Percentiles rank a stretch among this genome's conserved stretches.
Evolutionary conservation across 92 coral and sea anemone species (phyloP).

Genomic region (Phenganax marumi): DNA sequence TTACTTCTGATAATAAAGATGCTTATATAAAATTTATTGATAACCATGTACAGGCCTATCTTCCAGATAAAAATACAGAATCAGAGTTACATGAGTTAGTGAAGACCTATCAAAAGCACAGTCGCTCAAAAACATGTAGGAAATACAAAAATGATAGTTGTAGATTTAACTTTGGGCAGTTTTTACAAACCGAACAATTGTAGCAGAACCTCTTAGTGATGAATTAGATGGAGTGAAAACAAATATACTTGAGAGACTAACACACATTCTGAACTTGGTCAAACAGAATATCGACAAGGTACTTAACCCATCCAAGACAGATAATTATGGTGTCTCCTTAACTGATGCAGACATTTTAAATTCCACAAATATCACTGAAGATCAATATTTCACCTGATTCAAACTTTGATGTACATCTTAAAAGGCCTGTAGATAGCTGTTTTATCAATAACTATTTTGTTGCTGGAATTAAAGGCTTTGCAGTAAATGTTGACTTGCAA

Average conservation of each 20-base stretch:
- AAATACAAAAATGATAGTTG: too few relatives aligned
- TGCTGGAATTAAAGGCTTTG: too few relatives aligned
- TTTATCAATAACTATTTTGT: too few relatives aligned
- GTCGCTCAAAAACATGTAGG: too few relatives aligned
- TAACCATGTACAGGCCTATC: neutral
- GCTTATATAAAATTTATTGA: neutral
- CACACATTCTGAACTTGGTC: neutral
- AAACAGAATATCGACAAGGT: constrained; percentile 7
- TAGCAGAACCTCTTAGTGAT: neutral
- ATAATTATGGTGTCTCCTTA: constrained; percentile 41
- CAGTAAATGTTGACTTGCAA: too few relatives aligned
- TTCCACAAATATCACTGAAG: constrained; percentile 55
- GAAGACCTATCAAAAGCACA: too few relatives aligned
- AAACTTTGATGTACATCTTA: constrained; percentile 62
- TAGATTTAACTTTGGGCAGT: too few relatives aligned
- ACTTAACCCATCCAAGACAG: constrained; percentile 9
- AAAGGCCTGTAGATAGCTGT: too few relatives aligned
- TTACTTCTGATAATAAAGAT: neutral
- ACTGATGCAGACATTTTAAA: constrained; percentile 50
- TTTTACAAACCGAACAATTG: too few relatives aligned
- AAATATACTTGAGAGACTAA: neutral
- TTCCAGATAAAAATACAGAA: too few relatives aligned
- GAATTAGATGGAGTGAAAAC: neutral
- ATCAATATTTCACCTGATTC: constrained; percentile 66
- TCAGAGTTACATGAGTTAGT: too few relatives aligned